A percentile compares a stretch with the other conserved stretches of the same genome.
These are phyloP conservation scores for Ceyx cyanopectus DNA, from an alignment of 2,113 vertebrate genomes.

Conservation along the genomic window DNA sequence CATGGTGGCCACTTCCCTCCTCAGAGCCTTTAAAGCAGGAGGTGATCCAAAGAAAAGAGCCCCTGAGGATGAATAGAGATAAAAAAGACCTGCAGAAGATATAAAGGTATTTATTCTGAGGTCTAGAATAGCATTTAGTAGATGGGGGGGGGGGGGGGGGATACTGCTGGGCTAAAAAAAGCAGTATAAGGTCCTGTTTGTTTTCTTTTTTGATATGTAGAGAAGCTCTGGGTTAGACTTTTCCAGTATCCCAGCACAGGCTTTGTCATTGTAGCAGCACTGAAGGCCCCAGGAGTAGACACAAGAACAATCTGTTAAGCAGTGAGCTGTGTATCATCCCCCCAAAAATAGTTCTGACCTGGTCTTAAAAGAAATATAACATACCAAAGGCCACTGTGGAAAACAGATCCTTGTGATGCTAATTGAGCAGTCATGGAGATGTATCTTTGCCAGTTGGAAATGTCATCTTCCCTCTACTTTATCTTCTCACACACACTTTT, in stretches of 20 bases:
- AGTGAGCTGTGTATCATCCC: background rate
- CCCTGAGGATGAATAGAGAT: background rate
- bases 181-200: background rate
- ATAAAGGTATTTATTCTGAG: fast-evolving
- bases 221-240: background rate
- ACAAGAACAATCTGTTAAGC: background rate
- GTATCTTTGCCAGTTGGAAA: background rate
- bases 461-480: background rate
- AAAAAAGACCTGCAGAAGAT: background rate
- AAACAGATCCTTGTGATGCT: background rate
- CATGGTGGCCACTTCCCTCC: background rate
- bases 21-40: background rate
- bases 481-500: background rate
- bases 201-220: background rate
- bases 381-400: background rate
- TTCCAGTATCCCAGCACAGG: background rate
- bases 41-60: background rate
- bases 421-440: background rate
- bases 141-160: too few relatives aligned
- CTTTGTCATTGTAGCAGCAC: background rate
- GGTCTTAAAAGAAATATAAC: constrained; percentile 7
- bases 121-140: fast-evolving
- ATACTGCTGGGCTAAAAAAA: background rate
- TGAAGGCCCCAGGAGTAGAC: background rate
- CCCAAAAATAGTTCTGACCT: background rate